These are phyloP conservation scores for Papilio protenor DNA, from an alignment of 2,888 invertebrate species.

Conservation along the genomic window DNA sequence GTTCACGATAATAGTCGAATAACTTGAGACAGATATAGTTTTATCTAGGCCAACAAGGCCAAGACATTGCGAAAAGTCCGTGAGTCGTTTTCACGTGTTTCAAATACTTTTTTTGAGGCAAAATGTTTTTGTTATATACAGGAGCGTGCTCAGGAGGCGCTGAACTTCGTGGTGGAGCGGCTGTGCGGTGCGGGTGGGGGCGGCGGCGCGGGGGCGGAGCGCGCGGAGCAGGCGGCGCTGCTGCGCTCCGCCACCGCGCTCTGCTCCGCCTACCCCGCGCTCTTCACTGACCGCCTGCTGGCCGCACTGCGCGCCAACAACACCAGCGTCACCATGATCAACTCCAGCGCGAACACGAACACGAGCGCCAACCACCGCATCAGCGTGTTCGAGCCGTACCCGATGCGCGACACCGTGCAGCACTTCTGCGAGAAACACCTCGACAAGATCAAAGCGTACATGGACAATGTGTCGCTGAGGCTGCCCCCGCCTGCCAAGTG, in stretches of 20 bases:
- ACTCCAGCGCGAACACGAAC: constrained; percentile 67
- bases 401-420: constrained; percentile 96
- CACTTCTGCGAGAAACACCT: constrained; percentile 98
- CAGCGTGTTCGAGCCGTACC: constrained; percentile 94
- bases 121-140: constrained; percentile 56
- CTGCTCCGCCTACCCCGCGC: constrained; percentile 91
- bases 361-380: constrained; percentile 85
- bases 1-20: no score
- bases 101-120: background rate
- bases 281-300: constrained; percentile 92
- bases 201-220: constrained; percentile 89
- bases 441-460: constrained; percentile 95
- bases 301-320: constrained; percentile 88
- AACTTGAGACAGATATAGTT: no score
- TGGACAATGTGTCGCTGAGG: constrained; percentile 93
- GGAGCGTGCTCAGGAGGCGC: constrained; percentile 92
- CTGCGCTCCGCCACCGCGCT: constrained; percentile 92
- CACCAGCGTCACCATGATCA: constrained; percentile 91
- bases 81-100: no score
- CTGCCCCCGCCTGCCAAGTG: constrained; percentile 97
- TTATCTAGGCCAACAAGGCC: no score
- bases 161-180: constrained; percentile 92
- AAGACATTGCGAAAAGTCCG: no score
- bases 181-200: constrained; percentile 66
- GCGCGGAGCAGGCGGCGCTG: constrained; percentile 89